Evolutionary conservation across 2,888 invertebrate species (phyloP).

Genomic region (Busseola fusca): DNA sequence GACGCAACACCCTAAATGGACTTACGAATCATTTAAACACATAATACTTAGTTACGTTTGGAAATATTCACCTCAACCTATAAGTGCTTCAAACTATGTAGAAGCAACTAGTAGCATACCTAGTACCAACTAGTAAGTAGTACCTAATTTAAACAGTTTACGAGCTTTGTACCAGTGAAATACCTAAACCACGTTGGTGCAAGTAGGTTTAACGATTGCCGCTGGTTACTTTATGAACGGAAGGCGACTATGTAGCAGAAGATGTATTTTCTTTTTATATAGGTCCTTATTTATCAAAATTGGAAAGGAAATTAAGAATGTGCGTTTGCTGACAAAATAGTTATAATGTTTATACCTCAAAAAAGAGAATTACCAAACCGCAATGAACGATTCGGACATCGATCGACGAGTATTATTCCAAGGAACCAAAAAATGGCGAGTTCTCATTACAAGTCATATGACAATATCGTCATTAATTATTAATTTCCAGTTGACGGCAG

Average conservation of each 20-base stretch:
- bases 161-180: slow-evolving; percentile 26
- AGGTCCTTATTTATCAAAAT: background rate
- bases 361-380: background rate
- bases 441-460: slow-evolving; percentile 43
- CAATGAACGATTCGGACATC: background rate
- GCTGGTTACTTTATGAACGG: slow-evolving; percentile 16
- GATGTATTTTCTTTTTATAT: background rate
- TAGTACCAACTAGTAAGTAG: background rate
- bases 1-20: slow-evolving; percentile 70
- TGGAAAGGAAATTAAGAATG: no score
- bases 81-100: slow-evolving; percentile 3
- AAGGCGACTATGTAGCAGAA: background rate
- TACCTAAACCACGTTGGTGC: slow-evolving; percentile 10
- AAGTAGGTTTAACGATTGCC: slow-evolving; percentile 5
- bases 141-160: slow-evolving; percentile 23
- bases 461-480: slow-evolving; percentile 61
- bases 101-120: slow-evolving; percentile 4
- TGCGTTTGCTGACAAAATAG: background rate
- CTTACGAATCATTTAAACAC: slow-evolving; percentile 68
- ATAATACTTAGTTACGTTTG: slow-evolving; percentile 7
- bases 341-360: background rate
- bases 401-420: background rate
- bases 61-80: slow-evolving; percentile 23
- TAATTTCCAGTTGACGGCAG: slow-evolving; percentile 74
- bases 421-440: slow-evolving; percentile 9